These are phyloP conservation scores for Xerus rutilus DNA, from an alignment of 2,797 vertebrate species.

Conservation along the genomic window DNA sequence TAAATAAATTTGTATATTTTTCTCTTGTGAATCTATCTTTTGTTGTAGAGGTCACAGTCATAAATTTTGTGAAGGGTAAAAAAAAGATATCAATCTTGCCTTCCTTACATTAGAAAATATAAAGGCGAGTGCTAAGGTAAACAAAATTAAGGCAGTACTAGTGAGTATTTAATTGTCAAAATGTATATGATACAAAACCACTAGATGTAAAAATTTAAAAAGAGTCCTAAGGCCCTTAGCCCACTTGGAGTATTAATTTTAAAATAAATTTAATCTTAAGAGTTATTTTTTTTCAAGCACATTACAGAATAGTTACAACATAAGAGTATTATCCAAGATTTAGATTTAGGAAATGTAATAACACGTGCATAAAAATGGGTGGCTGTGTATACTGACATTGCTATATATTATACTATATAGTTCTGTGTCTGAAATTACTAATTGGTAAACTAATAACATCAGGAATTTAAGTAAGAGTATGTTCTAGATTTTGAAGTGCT, in stretches of 20 bases:
- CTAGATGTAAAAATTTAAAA: background rate
- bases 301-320: constrained; percentile 1
- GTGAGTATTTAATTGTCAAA: background rate
- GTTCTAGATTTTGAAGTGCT: constrained; percentile 7
- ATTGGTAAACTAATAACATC: background rate
- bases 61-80: background rate
- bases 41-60: background rate
- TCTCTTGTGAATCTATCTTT: background rate
- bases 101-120: background rate
- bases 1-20: background rate
- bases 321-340: background rate
- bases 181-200: background rate
- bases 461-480: constrained; percentile 1
- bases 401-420: background rate
- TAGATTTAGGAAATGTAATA: constrained; percentile 42
- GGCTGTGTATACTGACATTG: background rate
- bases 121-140: background rate
- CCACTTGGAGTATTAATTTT: background rate
- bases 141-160: constrained; percentile 18
- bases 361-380: background rate
- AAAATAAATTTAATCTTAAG: background rate
- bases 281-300: constrained; percentile 47
- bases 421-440: background rate
- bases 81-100: background rate
- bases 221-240: background rate